Base-by-base conservation (phyloP, 1,140 invertebrate genomes). In the Drosophila rufa region DNA sequence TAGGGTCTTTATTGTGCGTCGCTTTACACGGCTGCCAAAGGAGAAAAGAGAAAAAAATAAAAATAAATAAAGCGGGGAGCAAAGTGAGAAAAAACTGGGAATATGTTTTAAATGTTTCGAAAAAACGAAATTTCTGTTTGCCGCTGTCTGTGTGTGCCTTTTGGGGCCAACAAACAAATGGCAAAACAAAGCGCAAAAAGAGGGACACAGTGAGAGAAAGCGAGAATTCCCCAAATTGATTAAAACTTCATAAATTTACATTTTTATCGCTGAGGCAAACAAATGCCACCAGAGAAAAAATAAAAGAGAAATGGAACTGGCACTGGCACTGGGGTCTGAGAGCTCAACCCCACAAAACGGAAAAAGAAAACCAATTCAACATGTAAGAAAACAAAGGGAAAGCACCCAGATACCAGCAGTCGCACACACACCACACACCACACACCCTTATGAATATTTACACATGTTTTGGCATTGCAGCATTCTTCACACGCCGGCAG, bases 221-320 rank as follows among this genome's bases (percentile, higher is more conserved):
- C 75, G 85, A 66, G 75, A 90, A 89, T 89, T 89, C 85, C 84
- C 85, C 85, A 89, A 89, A 89, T 89, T 89, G 85, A 89, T 89
- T 89, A 89, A 89, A 89, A 89, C 85, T 89, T 89, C 85, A 89
- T 89, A 89, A 89, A 89, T 89, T 89, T 89, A 89, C 85, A 89
- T 89, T 89, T 89, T 89, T 89, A 89, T 89, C 85, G 85, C 75
- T 73, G 73, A 69, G 75, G 58, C 80, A 78, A 89, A 67, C 80
- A 74, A 89, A 87, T 64, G 80, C 56, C 70, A 82, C 50, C 79
- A 61, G 22, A 69, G 65, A 48, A 65, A 68, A 82, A 58, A 60
- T 58, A 61, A 59, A 64, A 69, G 69, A 55, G 64, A 59, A 51
- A 50, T 59, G 64, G 61, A 27, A 45, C 45, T 38, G 38, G 47